These are phyloP conservation scores for Deilephila porcellus DNA, from an alignment of 2,888 invertebrate genomes.

Conservation along the genomic window DNA sequence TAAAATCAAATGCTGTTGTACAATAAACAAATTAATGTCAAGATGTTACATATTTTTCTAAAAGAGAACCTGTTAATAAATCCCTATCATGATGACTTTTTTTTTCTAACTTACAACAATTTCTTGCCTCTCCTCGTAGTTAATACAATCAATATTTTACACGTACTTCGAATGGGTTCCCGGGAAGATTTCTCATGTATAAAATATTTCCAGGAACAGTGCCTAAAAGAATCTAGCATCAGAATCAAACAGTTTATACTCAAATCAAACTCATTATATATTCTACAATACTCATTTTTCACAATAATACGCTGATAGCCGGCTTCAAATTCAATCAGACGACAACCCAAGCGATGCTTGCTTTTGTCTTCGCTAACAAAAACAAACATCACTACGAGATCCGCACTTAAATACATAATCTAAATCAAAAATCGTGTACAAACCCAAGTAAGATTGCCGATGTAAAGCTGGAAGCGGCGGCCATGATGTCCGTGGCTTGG, in stretches of 20 bases:
- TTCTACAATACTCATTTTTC: not conserved
- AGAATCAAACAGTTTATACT: not conserved
- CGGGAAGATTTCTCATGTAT: conserved; percentile 3
- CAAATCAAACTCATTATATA: conserved; percentile 3
- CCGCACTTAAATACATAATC: conserved; percentile 72
- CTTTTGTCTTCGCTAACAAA: conserved; percentile 50
- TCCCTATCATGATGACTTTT: not conserved
- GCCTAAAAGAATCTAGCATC: not conserved
- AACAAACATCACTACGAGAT: conserved; percentile 60
- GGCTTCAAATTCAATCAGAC: conserved; percentile 33
- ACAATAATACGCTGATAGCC: not conserved
- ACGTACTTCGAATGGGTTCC: not conserved
- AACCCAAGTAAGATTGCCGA: conserved; percentile 99
- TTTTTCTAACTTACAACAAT: not conserved
- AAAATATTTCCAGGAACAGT: conserved; percentile 15
- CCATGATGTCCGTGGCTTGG: conserved; percentile 90
- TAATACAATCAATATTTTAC: not conserved
- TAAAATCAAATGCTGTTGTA: not conserved
- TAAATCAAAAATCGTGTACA: conserved; percentile 80
- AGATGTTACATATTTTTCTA: conserved; percentile 4
- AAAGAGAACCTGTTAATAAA: not conserved
- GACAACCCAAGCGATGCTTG: conserved; percentile 45
- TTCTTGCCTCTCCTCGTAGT: not conserved
- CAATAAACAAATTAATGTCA: not conserved
- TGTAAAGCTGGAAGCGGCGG: conserved; percentile 95